phyloP scores from a whole-genome alignment of 1,140 invertebrate genomes.

The Aplysia californica region DNA sequence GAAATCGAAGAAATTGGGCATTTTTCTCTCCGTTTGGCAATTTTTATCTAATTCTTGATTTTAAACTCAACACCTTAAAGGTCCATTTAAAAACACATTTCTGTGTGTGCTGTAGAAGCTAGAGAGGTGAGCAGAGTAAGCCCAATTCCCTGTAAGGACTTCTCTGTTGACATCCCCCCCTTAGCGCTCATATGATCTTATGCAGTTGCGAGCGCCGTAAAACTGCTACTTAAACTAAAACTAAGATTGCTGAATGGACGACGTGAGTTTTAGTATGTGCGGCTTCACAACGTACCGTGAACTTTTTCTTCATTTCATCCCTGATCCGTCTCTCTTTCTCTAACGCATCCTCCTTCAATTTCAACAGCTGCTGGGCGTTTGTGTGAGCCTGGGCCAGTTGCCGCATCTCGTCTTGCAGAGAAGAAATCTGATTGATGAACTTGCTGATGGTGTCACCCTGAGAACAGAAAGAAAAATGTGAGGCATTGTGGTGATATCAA shows the following conservation, averaged over 20 bases:
- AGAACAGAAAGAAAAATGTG: no score
- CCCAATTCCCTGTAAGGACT: no score
- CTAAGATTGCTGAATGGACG: background rate
- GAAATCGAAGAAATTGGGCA: no score
- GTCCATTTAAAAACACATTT: no score
- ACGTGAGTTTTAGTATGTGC: background rate
- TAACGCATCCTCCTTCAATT: constrained; percentile 53
- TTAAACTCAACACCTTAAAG: no score
- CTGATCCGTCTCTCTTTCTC: constrained; percentile 52
- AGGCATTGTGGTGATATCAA: no score
- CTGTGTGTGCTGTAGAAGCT: no score
- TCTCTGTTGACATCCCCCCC: no score
- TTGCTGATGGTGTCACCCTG: constrained; percentile 57
- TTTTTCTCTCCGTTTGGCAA: no score
- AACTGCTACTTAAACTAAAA: background rate
- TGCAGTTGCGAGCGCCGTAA: no score
- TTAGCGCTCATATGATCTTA: no score
- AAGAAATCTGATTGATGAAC: constrained; percentile 58
- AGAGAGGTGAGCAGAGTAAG: background rate
- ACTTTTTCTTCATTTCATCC: constrained; percentile 55
- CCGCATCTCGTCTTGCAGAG: constrained; percentile 56
- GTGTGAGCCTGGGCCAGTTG: constrained; percentile 54
- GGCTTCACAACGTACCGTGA: constrained; percentile 41
- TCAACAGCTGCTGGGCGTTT: constrained; percentile 48
- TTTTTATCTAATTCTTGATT: no score